Conservation (phyloP, 2,888 invertebrate genomes). For the Myopa tessellatipennis region DNA sequence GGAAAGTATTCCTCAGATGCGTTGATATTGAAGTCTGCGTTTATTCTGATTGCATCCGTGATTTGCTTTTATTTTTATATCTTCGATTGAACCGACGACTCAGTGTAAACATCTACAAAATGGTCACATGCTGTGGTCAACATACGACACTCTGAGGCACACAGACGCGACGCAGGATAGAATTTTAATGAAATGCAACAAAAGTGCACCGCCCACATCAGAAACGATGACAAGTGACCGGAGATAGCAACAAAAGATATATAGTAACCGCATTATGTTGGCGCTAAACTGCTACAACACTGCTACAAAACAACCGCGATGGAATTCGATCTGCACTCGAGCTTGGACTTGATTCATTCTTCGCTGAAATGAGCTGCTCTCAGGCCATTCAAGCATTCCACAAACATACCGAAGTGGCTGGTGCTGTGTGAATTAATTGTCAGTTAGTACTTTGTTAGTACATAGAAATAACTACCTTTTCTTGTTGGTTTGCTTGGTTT, state of each 20-base stretch:
- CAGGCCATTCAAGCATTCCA: no score
- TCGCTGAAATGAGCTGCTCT: no score
- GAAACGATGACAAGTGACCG: neutral
- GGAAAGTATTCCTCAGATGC: constrained; percentile 7
- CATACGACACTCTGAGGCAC: neutral
- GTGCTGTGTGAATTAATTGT: neutral
- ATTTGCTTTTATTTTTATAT: constrained; percentile 52
- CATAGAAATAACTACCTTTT: neutral
- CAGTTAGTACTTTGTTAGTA: neutral
- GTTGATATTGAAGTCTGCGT: constrained; percentile 56
- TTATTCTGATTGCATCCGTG: constrained; percentile 56
- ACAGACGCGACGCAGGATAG: neutral
- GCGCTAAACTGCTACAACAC: neutral
- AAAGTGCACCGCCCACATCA: neutral
- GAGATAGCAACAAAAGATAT: neutral
- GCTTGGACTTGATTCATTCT: no score
- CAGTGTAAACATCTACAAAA: neutral
- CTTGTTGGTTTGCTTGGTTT: neutral
- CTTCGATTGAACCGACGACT: neutral
- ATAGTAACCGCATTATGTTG: neutral
- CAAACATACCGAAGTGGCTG: neutral
- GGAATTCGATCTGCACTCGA: no score
- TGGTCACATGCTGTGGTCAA: neutral
- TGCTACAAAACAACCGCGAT: neutral
- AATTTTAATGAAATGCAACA: constrained; percentile 32